Conservation (phyloP, 2,797 vertebrate genomes). For the Cynopterus sphinx region DNA sequence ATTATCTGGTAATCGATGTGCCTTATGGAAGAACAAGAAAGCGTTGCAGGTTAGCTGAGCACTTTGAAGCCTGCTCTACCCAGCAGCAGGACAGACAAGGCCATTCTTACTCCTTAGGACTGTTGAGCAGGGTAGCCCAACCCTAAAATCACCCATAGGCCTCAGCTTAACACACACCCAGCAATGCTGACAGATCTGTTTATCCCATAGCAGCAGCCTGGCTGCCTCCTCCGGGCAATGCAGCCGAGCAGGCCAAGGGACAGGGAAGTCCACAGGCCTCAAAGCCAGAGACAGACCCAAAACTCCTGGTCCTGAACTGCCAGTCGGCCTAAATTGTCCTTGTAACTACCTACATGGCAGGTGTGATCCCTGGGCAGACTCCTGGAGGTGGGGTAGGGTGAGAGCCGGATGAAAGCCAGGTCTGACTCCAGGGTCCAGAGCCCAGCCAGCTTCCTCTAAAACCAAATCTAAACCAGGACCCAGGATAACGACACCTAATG, state of each 20-base stretch:
- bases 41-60: fast-evolving
- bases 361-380: background rate
- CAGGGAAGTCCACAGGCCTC: background rate
- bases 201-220: background rate
- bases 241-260: background rate
- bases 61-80: background rate
- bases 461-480: background rate
- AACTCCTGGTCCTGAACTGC: background rate
- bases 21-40: background rate
- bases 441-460: background rate
- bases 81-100: fast-evolving
- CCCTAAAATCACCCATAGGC: background rate
- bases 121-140: fast-evolving
- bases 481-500: background rate
- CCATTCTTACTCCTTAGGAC: background rate
- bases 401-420: background rate
- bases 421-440: background rate
- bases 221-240: background rate
- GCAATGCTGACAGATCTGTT: background rate
- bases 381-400: fast-evolving
- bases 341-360: background rate
- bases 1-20: fast-evolving
- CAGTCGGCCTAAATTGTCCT: background rate
- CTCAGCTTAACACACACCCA: background rate
- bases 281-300: background rate